Percentiles rank a stretch among this genome's conserved stretches.
Conservation (phyloP, 2,888 invertebrate species). For the Monoplex corrugatus region DNA sequence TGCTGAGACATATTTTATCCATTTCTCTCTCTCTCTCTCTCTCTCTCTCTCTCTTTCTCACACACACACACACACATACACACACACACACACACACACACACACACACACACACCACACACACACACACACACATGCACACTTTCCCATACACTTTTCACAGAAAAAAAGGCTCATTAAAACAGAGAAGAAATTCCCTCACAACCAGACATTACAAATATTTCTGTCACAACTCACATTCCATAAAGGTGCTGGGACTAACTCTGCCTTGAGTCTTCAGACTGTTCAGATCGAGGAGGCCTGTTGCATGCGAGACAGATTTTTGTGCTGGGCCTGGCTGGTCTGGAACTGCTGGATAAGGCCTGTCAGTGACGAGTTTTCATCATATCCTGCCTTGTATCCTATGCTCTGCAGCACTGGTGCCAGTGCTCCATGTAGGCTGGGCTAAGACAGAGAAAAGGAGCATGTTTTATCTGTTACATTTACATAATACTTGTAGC, state of each 20-base stretch:
- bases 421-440: constrained; percentile 57
- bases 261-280: constrained; percentile 43
- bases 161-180: background rate
- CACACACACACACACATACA: background rate
- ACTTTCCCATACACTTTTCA: background rate
- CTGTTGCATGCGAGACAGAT: constrained; percentile 35
- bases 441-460: constrained; percentile 55
- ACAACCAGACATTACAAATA: background rate
- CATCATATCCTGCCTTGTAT: constrained; percentile 60
- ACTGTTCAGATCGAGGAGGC: constrained; percentile 42
- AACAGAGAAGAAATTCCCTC: background rate
- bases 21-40: too few relatives aligned
- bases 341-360: constrained; percentile 66
- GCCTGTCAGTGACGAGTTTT: constrained; percentile 64
- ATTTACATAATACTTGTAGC: too few relatives aligned
- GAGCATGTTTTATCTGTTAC: too few relatives aligned
- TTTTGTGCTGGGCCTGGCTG: constrained; percentile 46
- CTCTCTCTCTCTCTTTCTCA: too few relatives aligned
- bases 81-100: background rate
- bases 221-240: constrained; percentile 33
- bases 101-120: background rate
- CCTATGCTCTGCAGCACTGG: constrained; percentile 63
- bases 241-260: constrained; percentile 34
- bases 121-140: too few relatives aligned
- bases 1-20: too few relatives aligned